phyloP scores from a whole-genome alignment of 2,797 vertebrate genomes.

The Scleropages formosus region DNA sequence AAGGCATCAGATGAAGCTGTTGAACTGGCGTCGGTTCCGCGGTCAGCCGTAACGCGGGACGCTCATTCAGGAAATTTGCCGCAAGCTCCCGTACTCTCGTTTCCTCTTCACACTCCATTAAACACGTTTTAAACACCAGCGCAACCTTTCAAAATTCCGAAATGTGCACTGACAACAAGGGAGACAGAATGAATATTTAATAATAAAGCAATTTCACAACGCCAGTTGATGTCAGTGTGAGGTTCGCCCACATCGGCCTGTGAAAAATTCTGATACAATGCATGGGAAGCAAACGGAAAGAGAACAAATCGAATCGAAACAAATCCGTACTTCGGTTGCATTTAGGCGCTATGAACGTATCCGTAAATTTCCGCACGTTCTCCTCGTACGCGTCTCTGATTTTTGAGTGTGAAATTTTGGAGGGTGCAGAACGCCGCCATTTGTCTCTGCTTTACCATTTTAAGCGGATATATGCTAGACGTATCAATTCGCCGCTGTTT shows the following conservation, averaged over 20 bases:
- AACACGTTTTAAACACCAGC: constrained; percentile 48
- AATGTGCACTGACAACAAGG: constrained; percentile 37
- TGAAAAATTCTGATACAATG: constrained; percentile 39
- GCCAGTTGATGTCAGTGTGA: constrained; percentile 38
- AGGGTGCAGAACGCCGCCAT: too few relatives aligned
- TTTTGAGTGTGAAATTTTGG: background rate
- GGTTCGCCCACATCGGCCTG: constrained; percentile 9
- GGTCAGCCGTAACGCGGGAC: constrained; percentile 21
- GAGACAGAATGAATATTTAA: constrained; percentile 63
- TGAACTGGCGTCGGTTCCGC: constrained; percentile 19
- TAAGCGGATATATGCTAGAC: background rate
- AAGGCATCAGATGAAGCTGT: constrained; percentile 34
- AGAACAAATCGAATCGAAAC: background rate
- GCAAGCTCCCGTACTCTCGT: constrained; percentile 4
- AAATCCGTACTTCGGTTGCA: background rate
- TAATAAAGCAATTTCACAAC: constrained; percentile 52
- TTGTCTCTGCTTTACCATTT: background rate
- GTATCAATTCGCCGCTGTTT: background rate
- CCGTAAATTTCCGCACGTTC: background rate
- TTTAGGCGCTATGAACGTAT: background rate
- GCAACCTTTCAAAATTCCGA: constrained; percentile 50
- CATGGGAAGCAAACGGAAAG: constrained; percentile 32
- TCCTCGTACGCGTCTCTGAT: background rate
- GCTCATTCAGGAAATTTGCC: constrained; percentile 32
- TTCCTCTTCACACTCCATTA: constrained; percentile 50